Evolutionary conservation across 2,888 invertebrate species (phyloP).

Genomic region (Megamerina dolium): DNA sequence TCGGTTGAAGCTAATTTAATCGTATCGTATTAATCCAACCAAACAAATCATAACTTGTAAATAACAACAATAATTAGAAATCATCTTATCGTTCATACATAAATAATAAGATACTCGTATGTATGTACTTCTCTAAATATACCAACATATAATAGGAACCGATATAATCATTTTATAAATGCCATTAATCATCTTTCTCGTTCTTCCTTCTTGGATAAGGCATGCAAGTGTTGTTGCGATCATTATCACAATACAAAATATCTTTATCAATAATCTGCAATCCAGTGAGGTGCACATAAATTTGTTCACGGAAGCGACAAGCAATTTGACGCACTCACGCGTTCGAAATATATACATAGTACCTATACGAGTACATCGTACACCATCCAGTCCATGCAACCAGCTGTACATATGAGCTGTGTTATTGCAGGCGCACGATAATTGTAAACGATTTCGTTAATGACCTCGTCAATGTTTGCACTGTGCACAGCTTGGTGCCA

Average conservation of each 20-base stretch:
- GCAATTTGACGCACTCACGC: conserved; percentile 7
- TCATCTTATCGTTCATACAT: too few species aligned
- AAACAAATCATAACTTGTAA: too few species aligned
- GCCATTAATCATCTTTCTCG: too few species aligned
- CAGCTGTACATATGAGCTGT: conserved; percentile 6
- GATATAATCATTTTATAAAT: too few species aligned
- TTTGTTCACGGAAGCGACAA: conserved; percentile 7
- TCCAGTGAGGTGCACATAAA: conserved; percentile 20
- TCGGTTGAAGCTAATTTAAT: too few species aligned
- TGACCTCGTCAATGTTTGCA: conserved; percentile 27
- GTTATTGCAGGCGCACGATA: conserved; percentile 20
- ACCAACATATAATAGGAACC: too few species aligned
- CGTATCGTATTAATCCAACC: too few species aligned
- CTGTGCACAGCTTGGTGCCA: conserved; percentile 1
- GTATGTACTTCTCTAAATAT: too few species aligned
- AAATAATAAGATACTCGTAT: too few species aligned
- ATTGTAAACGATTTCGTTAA: conserved; percentile 36
- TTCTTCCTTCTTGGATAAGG: neutral
- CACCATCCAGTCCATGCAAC: conserved; percentile 3
- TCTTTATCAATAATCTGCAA: conserved; percentile 40
- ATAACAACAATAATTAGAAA: too few species aligned
- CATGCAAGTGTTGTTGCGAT: conserved; percentile 13
- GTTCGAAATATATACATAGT: neutral
- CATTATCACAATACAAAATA: conserved; percentile 32
- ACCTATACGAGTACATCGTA: neutral